These are phyloP conservation scores for Nycticryphes semicollaris DNA, from an alignment of 2,113 vertebrate species.

Conservation along the genomic window DNA sequence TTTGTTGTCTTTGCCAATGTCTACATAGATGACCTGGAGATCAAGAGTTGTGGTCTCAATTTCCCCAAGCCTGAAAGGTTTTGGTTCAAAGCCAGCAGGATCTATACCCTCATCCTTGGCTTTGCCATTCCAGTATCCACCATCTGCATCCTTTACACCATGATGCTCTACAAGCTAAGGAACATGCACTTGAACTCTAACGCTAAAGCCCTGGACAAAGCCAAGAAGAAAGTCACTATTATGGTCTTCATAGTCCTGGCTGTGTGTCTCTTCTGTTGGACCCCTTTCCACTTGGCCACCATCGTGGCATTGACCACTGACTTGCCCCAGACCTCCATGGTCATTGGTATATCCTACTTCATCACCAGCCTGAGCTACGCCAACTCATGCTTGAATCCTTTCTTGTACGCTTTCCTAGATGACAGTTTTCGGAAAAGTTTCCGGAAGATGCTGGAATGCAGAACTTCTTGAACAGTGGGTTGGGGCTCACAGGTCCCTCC, in stretches of 20 bases:
- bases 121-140: conserved; percentile 88
- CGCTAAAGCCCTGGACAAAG: conserved; percentile 87
- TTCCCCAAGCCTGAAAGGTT: conserved; percentile 85
- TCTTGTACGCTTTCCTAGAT: conserved; percentile 89
- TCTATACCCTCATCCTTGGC: conserved; percentile 86
- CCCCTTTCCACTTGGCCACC: conserved; percentile 89
- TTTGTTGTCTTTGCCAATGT: conserved; percentile 86
- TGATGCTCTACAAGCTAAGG: conserved; percentile 86
- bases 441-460: conserved; percentile 81
- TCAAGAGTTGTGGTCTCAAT: conserved; percentile 86
- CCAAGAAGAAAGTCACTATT: conserved; percentile 87
- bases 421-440: conserved; percentile 89
- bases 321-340: conserved; percentile 81
- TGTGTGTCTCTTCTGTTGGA: conserved; percentile 91
- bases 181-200: conserved; percentile 86
- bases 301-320: conserved; percentile 88
- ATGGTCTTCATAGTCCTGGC: conserved; percentile 91
- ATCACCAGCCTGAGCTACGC: conserved; percentile 92
- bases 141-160: conserved; percentile 85
- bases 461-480: conserved; percentile 57
- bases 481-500: not conserved
- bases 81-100: conserved; percentile 89
- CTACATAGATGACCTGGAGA: conserved; percentile 72
- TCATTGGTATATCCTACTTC: conserved; percentile 87
- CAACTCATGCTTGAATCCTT: conserved; percentile 90